Evolutionary conservation across 2,888 invertebrate genomes (phyloP), one percentile per base, ranked within the genome.

Genomic region (Limnephilus rhombicus): DNA sequence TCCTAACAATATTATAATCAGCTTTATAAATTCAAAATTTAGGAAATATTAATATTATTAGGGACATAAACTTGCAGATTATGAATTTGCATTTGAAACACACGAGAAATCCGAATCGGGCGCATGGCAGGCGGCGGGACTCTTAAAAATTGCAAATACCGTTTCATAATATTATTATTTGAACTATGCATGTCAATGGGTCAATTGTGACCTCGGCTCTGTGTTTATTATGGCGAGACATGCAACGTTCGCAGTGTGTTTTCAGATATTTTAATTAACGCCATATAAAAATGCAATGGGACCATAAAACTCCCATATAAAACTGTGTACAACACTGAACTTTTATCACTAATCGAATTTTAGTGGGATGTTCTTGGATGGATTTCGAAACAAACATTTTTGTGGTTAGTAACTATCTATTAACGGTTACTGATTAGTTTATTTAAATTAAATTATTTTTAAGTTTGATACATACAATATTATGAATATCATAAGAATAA

Each of bases 101-200:
- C 68, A 68, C 24, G 68, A 68, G 68, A 68, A 68, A 24, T 68
- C n/a, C n/a, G 68, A 68, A 68, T 68, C 83, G 34, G 34, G 41
- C 34, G 83, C 83, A 41, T 83, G 83, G 83, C 31, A 2, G 31
- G 31, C 31, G 31, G 31, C 34, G 37, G 82, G 37, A n/a, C 37
- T 83, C 24, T 18, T 9, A 37, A 83, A 83, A 83, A 83, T 83
- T 37, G 83, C 83, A 83, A 83, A 83, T 83, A 83, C 83, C 83
- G 83, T 83, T 83, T 83, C 83, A 41, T 15, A 41, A 68, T 68
- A 68, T 68, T 68, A 68, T 82, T 34, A 29, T 41, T 86, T 86
- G 85, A 86, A 86, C 45, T 83, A 86, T 86, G 85, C 41, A 86
- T 86, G 85, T 45, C 85, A 45, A 45, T 86, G 85, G 45, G 85